Conservation (phyloP, 1,140 invertebrate species). For the Cydia amplana region DNA sequence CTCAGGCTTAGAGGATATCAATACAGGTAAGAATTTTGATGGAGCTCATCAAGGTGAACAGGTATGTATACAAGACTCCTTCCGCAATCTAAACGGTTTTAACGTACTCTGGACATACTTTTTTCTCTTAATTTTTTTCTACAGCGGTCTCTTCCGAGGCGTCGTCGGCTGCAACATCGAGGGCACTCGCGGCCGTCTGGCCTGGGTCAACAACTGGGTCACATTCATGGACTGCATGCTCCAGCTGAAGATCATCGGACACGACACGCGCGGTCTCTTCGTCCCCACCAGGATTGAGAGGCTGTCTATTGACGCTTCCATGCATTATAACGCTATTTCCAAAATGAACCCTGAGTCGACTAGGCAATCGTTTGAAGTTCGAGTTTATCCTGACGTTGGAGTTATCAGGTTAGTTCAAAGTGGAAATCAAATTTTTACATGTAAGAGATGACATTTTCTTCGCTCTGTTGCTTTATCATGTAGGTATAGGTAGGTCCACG, state of each 20-base stretch:
- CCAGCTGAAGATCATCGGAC: constrained; percentile 89
- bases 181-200: constrained; percentile 67
- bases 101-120: too few species aligned
- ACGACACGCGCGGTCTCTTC: constrained; percentile 87
- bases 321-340: constrained; percentile 81
- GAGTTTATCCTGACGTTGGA: constrained; percentile 68
- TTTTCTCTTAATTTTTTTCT: not conserved
- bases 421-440: not conserved
- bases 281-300: constrained; percentile 92
- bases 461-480: too few species aligned
- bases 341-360: constrained; percentile 77
- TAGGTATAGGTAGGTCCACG: too few species aligned
- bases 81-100: too few species aligned
- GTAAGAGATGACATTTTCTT: too few species aligned
- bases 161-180: constrained; percentile 79
- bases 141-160: constrained; percentile 85
- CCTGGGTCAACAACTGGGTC: constrained; percentile 90
- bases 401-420: constrained; percentile 65
- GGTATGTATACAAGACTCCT: too few species aligned
- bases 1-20: constrained; percentile 94
- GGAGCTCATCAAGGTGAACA: constrained; percentile 1
- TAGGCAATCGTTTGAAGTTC: constrained; percentile 68
- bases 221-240: constrained; percentile 96
- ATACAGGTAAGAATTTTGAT: constrained; percentile 81
- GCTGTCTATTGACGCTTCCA: constrained; percentile 87